Evolutionary conservation across 2,113 vertebrate genomes (phyloP).

Genomic region (Apeltes quadracus): DNA sequence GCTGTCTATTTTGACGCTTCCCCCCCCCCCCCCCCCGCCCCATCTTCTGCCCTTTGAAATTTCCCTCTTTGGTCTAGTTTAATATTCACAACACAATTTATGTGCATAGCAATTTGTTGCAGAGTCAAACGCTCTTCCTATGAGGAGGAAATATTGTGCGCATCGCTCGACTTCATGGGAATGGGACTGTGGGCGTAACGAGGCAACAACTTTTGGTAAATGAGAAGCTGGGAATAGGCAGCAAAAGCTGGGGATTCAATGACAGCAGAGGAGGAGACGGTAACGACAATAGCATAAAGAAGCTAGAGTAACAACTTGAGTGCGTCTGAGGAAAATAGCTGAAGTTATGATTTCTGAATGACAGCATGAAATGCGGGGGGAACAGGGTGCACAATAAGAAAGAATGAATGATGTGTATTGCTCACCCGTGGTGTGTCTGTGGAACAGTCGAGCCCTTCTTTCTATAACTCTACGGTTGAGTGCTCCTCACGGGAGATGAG

Average conservation of each 20-base stretch:
- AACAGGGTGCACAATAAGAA: conserved; percentile 2
- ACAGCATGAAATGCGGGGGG: neutral
- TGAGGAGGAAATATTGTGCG: conserved; percentile 24
- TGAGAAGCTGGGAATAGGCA: conserved; percentile 25
- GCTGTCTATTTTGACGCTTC: conserved; percentile 43
- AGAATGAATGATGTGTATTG: conserved; percentile 26
- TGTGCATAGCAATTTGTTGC: conserved; percentile 31
- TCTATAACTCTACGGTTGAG: conserved; percentile 6
- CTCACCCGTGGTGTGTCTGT: conserved; percentile 29
- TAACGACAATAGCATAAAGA: conserved; percentile 36
- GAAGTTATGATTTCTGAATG: conserved; percentile 13
- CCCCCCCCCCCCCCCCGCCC: neutral
- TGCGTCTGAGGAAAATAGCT: conserved; percentile 7
- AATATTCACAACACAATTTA: conserved; percentile 50
- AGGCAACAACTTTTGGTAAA: conserved; percentile 41
- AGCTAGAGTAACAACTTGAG: conserved; percentile 29
- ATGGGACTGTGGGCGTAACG: conserved; percentile 20
- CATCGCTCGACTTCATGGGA: conserved; percentile 36
- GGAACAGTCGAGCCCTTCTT: neutral
- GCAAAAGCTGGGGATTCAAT: conserved; percentile 29
- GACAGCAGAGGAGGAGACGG: conserved; percentile 15
- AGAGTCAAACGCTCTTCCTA: conserved; percentile 15
- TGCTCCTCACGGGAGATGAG: neutral
- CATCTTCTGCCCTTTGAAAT: conserved; percentile 52
- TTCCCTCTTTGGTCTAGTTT: conserved; percentile 50